A percentile compares a stretch with the other conserved stretches of the same genome.
phyloP scores from a whole-genome alignment of 2,888 invertebrate genomes.

The Myathropa florea region DNA sequence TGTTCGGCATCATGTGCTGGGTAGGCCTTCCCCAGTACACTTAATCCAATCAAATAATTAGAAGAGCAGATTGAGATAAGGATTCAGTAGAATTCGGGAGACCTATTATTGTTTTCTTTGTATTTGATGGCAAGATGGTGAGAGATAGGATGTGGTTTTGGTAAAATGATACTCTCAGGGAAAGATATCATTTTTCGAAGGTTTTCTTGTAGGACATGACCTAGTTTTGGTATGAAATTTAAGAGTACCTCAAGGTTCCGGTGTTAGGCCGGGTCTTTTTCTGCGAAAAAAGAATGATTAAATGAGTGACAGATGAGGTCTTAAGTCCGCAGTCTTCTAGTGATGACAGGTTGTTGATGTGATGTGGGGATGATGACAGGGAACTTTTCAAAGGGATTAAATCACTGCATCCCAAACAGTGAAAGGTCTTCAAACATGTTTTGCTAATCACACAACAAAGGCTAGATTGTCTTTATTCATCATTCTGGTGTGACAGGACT shows the following conservation, averaged over 20 bases:
- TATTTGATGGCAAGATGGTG: not conserved
- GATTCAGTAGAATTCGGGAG: not conserved
- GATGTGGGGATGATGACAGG: too few species aligned
- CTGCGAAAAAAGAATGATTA: not conserved
- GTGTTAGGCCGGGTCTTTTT: not conserved
- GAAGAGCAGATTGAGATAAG: not conserved
- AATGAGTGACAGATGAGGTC: not conserved
- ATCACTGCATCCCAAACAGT: too few species aligned
- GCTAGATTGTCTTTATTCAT: too few species aligned
- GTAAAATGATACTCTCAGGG: not conserved
- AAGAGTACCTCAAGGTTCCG: not conserved
- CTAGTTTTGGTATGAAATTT: not conserved
- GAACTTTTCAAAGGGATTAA: too few species aligned
- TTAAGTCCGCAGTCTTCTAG: too few species aligned
- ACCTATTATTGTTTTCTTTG: not conserved
- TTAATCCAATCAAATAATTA: slow-evolving; percentile 46
- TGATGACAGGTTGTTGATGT: not conserved
- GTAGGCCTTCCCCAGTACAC: not conserved
- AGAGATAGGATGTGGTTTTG: not conserved
- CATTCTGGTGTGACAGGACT: too few species aligned
- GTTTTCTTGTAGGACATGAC: not conserved
- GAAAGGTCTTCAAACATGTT: too few species aligned
- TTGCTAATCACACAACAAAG: too few species aligned
- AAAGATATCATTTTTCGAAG: not conserved
- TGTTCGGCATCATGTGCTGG: slow-evolving; percentile 4